These are phyloP conservation scores for Calvadosia cruxmelitensis DNA, from an alignment of 30 jellyfish, hydroid and myxozoan species.

Conservation along the genomic window DNA sequence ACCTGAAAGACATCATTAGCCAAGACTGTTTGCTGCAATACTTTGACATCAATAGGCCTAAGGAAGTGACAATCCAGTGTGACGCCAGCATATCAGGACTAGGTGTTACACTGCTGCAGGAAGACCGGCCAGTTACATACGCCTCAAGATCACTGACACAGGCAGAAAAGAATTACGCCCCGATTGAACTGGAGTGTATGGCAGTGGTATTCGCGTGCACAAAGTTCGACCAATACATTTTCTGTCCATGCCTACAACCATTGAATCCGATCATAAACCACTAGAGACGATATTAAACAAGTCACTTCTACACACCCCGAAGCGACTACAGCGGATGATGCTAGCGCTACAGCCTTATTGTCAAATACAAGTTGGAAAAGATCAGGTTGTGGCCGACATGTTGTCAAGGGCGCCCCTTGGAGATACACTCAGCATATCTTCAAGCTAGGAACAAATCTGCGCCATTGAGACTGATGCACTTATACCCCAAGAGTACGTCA, in stretches of 20 bases:
- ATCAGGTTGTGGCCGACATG: too few relatives aligned
- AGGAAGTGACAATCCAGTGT: slow-evolving; percentile 12
- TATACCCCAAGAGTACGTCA: too few relatives aligned
- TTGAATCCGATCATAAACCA: slow-evolving; percentile 24
- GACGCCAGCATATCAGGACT: slow-evolving; percentile 26
- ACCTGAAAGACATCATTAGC: background rate
- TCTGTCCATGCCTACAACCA: slow-evolving; percentile 2
- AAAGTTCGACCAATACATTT: slow-evolving; percentile 13
- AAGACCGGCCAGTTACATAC: slow-evolving; percentile 31
- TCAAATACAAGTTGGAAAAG: too few relatives aligned
- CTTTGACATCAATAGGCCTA: slow-evolving; percentile 16
- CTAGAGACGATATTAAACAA: slow-evolving; percentile 17
- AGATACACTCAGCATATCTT: too few relatives aligned
- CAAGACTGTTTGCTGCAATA: slow-evolving; percentile 1
- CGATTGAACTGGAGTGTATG: slow-evolving; percentile 8
- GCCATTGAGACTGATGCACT: too few relatives aligned
- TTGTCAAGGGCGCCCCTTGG: too few relatives aligned
- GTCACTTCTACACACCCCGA: slow-evolving; percentile 15
- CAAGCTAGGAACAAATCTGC: too few relatives aligned
- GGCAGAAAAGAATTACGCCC: slow-evolving; percentile 27
- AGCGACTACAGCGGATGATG: too few relatives aligned
- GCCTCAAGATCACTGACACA: slow-evolving; percentile 20
- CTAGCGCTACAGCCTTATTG: too few relatives aligned
- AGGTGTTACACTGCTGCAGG: slow-evolving; percentile 20
- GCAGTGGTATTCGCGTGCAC: slow-evolving; percentile 8